Conservation (phyloP, 2,113 vertebrate genomes). For the Scomber japonicus region DNA sequence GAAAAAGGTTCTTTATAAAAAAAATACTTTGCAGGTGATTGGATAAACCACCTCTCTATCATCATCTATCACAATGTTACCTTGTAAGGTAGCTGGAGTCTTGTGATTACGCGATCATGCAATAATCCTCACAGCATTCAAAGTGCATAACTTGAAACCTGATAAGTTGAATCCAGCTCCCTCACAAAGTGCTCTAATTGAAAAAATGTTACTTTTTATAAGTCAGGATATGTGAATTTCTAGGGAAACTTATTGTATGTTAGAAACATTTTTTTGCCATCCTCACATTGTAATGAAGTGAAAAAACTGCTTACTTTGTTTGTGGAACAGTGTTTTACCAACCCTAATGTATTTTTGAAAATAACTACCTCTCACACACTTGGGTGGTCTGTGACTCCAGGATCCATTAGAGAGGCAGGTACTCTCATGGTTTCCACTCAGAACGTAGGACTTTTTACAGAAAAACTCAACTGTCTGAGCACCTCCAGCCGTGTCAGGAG, state of each 20-base stretch:
- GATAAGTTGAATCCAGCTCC: no score
- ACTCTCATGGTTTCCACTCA: conserved; percentile 88
- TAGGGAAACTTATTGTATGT: neutral
- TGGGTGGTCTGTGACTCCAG: conserved; percentile 75
- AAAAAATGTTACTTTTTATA: neutral
- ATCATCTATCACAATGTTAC: no score
- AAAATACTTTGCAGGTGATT: no score
- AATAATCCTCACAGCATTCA: no score
- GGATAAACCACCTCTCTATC: no score
- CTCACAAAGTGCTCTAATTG: neutral
- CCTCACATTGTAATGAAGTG: neutral
- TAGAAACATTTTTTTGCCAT: neutral
- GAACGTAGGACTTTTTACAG: conserved; percentile 89
- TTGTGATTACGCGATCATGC: no score
- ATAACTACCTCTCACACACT: conserved; percentile 76
- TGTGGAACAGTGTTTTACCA: conserved; percentile 6
- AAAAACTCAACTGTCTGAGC: conserved; percentile 86
- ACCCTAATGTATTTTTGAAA: conserved; percentile 16
- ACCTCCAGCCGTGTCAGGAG: conserved; percentile 65
- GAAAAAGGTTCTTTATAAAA: no score
- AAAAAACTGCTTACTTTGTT: neutral
- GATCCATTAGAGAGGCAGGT: conserved; percentile 84
- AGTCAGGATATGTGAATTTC: neutral
- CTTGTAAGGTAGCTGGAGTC: no score
- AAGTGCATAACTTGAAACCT: no score